Evolutionary conservation across 2,888 invertebrate genomes (phyloP).

Genomic region (Trichopria drosophilae): DNA sequence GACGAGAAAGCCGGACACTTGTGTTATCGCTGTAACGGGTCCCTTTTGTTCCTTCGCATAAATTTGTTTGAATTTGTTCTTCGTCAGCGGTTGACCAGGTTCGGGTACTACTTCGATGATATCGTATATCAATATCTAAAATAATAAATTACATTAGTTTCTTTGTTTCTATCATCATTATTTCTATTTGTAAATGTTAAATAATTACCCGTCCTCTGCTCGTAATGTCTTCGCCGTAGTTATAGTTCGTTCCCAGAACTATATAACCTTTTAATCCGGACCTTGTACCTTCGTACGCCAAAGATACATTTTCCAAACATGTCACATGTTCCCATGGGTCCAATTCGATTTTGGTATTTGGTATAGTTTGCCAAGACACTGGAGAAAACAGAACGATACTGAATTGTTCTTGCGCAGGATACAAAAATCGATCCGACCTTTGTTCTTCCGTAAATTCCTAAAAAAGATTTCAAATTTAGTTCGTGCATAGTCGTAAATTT

Average conservation of each 20-base stretch:
- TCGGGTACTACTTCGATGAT: conserved; percentile 99
- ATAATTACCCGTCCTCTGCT: conserved; percentile 82
- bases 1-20: conserved; percentile 91
- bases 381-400: conserved; percentile 90
- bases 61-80: conserved; percentile 94
- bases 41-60: conserved; percentile 99
- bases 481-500: too few relatives aligned
- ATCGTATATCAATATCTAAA: conserved; percentile 83
- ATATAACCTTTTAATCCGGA: conserved; percentile 95
- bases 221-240: conserved; percentile 97
- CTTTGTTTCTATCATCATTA: too few relatives aligned
- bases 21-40: conserved; percentile 94
- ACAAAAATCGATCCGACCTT: conserved; percentile 76
- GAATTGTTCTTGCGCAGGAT: conserved; percentile 83
- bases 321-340: conserved; percentile 97
- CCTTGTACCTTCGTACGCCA: conserved; percentile 90
- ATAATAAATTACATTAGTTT: too few relatives aligned
- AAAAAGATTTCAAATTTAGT: too few relatives aligned
- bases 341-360: conserved; percentile 84
- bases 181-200: too few relatives aligned
- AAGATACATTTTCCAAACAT: conserved; percentile 86
- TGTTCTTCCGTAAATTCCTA: conserved; percentile 64
- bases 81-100: conserved; percentile 96
- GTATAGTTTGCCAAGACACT: conserved; percentile 84
- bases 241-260: conserved; percentile 93